Conservation (phyloP, 2,888 invertebrate species). For the Leptopilina myrica region DNA sequence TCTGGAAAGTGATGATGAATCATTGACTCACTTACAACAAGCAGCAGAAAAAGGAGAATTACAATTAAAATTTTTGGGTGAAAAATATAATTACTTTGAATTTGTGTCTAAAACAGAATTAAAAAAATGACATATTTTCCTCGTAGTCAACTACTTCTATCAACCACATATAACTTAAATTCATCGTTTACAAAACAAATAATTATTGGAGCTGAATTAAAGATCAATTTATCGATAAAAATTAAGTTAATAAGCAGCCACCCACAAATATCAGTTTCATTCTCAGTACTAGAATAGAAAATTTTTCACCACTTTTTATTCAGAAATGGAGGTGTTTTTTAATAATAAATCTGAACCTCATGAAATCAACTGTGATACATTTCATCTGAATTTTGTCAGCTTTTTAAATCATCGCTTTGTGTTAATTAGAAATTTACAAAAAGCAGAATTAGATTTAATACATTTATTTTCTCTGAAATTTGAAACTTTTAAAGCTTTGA, state of each 20-base stretch:
- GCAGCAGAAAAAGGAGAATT: not conserved
- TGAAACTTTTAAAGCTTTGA: too few relatives aligned
- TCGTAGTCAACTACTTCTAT: not conserved
- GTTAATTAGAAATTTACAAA: too few relatives aligned
- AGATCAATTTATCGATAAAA: not conserved
- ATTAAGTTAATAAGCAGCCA: not conserved
- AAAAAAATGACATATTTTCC: not conserved
- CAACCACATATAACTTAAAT: not conserved
- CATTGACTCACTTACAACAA: not conserved
- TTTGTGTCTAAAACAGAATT: not conserved
- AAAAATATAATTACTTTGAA: not conserved
- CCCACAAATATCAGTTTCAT: not conserved
- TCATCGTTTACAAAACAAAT: not conserved
- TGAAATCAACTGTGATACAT: too few relatives aligned
- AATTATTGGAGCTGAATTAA: not conserved
- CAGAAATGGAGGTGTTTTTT: too few relatives aligned
- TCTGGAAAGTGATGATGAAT: not conserved
- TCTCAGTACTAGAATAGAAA: not conserved
- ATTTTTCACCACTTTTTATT: not conserved
- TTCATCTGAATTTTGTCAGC: too few relatives aligned
- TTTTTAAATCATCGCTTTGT: too few relatives aligned
- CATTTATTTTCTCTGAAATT: too few relatives aligned
- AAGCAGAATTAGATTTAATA: too few relatives aligned
- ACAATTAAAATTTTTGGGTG: slow-evolving; percentile 3
- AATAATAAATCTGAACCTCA: too few relatives aligned